phyloP scores from a whole-genome alignment of 2,888 invertebrate genomes.

The Pammene aurita region DNA sequence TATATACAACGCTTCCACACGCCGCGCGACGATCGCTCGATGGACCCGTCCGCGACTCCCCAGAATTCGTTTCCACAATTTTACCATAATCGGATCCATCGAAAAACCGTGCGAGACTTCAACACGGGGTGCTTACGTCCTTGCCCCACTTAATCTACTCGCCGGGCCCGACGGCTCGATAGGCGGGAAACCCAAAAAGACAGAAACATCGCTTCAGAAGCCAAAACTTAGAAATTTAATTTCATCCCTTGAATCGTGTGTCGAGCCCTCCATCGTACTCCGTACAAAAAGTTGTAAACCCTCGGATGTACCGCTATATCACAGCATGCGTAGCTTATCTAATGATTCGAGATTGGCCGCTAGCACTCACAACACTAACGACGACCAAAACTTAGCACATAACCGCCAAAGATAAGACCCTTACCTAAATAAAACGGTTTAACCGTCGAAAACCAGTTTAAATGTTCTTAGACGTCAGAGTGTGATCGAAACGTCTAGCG shows the following conservation, averaged over 20 bases:
- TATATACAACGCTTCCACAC: constrained; percentile 49
- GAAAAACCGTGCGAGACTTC: constrained; percentile 31
- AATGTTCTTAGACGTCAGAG: too few relatives aligned
- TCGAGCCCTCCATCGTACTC: constrained; percentile 45
- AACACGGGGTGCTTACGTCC: constrained; percentile 74
- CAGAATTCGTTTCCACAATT: constrained; percentile 12
- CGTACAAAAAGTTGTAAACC: constrained; percentile 46
- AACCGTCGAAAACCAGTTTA: too few relatives aligned
- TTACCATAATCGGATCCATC: constrained; percentile 40
- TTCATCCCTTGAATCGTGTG: constrained; percentile 16
- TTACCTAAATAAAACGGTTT: background rate
- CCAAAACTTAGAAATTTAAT: background rate
- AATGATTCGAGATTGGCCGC: constrained; percentile 65
- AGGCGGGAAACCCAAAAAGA: too few relatives aligned
- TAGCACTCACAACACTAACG: constrained; percentile 7
- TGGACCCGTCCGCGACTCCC: constrained; percentile 15
- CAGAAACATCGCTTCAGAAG: too few relatives aligned
- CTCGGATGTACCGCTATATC: constrained; percentile 65
- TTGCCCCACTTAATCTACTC: constrained; percentile 48
- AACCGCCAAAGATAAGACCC: background rate
- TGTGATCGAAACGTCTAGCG: too few relatives aligned
- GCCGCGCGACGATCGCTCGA: constrained; percentile 28
- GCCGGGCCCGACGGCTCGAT: too few relatives aligned
- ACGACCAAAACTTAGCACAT: background rate
- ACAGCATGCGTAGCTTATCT: constrained; percentile 75